These are phyloP conservation scores for Epizoanthus ramosus DNA, from an alignment of 92 coral and sea anemone genomes.

Conservation along the genomic window DNA sequence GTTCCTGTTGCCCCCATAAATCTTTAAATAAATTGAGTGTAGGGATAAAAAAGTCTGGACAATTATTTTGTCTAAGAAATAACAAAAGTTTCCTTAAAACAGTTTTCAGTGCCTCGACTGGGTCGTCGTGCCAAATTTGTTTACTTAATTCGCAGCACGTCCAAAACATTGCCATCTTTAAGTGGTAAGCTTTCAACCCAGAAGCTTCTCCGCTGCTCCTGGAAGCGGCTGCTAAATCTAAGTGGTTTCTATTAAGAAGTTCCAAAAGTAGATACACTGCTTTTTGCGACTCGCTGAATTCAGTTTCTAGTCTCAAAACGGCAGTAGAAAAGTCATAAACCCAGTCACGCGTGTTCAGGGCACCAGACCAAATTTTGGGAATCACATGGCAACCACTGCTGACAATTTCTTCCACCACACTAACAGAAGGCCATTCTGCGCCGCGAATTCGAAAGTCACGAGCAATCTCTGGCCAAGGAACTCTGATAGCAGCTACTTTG, in stretches of 20 bases:
- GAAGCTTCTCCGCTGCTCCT: conserved; percentile 11
- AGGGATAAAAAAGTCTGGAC: conserved; percentile 33
- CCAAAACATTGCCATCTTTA: conserved; percentile 37
- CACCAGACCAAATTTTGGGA: not conserved
- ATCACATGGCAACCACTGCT: conserved; percentile 12
- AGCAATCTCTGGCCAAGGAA: conserved; percentile 18
- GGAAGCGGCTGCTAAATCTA: not conserved
- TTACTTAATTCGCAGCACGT: conserved; percentile 17
- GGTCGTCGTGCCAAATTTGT: not conserved
- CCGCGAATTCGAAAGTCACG: conserved; percentile 22
- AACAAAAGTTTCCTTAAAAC: conserved; percentile 23
- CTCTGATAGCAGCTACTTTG: conserved; percentile 33
- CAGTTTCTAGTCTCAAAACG: conserved; percentile 3
- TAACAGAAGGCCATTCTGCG: conserved; percentile 8
- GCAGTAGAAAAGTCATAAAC: conserved; percentile 24
- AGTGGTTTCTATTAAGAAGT: conserved; percentile 13
- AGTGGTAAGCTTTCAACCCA: conserved; percentile 3
- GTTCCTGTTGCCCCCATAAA: not conserved
- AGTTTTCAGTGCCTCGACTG: not conserved
- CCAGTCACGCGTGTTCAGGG: conserved; percentile 11
- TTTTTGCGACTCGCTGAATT: conserved; percentile 19
- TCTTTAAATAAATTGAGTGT: conserved; percentile 15
- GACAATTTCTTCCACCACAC: conserved; percentile 20
- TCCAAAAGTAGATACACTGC: conserved; percentile 30
- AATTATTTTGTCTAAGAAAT: conserved; percentile 22